Evolutionary conservation across 2,888 invertebrate species (phyloP), one percentile per base, ranked within the genome.

Genomic region (Morpho deidamia): DNA sequence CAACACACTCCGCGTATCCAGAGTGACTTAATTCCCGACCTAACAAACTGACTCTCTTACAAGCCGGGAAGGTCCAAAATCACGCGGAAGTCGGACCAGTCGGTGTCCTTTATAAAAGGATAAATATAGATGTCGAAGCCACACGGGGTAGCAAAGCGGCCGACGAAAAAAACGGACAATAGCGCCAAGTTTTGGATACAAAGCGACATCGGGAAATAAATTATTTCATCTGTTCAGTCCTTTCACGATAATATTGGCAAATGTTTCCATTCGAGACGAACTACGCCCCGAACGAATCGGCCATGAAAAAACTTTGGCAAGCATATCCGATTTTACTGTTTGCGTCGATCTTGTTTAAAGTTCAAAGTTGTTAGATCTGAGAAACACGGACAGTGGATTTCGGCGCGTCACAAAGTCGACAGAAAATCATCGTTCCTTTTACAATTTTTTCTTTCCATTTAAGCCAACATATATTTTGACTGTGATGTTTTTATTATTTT

Each of bases 401-500:
- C 83, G 85, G 86, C 76, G 63, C 68, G 72, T 81, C 76, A 80
- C 83, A 86, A 85, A 86, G 84, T 83, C 77, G 79, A 76, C 80
- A 79, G 70, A 82, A 69, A 83, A 83, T 83, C 81, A 80, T 74
- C 76, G 76, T 81, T 79, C 78, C 83, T 80, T 78, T 80, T 75
- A 78, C 74, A 76, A 64, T 75, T 80, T 86, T 81, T 84, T 79
- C 79, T 86, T 81, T 84, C 79, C 68, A 65, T 58, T 61, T 75
- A 75, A 72, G 68, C 82, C 78, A 78, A 84, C 83, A 86, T 89
- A 87, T 89, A 89, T 89, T 89, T 88, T 88, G 89, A 89, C 89
- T 85, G 80, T 86, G 88, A 87, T 88, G 88, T 89, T 88, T 88
- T 88, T 88, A 89, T 89, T 87, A 89, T 84, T 89, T 88, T 85